Percentiles rank a stretch among this genome's conserved stretches.
Conservation (phyloP, 2,797 vertebrate genomes). For the Eulemur albifrons region DNA sequence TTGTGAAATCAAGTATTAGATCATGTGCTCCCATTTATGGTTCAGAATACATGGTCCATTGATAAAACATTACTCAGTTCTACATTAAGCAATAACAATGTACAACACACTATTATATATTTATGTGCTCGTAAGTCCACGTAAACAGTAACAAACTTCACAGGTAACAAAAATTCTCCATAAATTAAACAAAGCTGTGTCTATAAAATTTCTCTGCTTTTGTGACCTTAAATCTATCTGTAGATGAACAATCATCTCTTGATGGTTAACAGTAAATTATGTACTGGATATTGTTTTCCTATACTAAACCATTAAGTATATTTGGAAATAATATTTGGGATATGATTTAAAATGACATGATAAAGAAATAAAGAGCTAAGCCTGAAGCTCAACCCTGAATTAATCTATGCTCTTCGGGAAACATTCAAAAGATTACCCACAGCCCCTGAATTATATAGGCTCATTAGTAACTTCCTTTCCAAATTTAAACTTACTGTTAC, state of each 20-base stretch:
- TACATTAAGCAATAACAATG: conserved; percentile 11
- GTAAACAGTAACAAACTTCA: conserved; percentile 64
- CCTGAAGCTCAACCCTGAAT: conserved; percentile 45
- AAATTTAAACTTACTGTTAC: background rate
- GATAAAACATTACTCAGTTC: background rate
- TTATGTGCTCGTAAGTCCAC: conserved; percentile 36
- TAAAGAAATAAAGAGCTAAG: conserved; percentile 55
- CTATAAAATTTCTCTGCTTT: conserved; percentile 70
- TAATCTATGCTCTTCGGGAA: conserved; percentile 40
- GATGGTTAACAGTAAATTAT: conserved; percentile 29
- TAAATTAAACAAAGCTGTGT: conserved; percentile 60
- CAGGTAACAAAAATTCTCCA: conserved; percentile 68
- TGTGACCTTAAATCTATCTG: conserved; percentile 56
- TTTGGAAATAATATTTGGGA: conserved; percentile 40
- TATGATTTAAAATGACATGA: conserved; percentile 66
- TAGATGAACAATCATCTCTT: background rate
- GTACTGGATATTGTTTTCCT: conserved; percentile 10
- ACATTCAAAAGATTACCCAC: background rate
- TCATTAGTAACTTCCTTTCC: background rate
- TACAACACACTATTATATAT: background rate
- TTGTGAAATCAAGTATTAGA: background rate
- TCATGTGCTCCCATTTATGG: background rate
- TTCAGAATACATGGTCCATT: background rate
- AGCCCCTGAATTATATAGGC: background rate
- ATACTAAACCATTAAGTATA: conserved; percentile 53